Percentiles rank a stretch among this genome's conserved stretches.
Conservation (phyloP, 2,888 invertebrate genomes). For the Strigamia maritima region DNA sequence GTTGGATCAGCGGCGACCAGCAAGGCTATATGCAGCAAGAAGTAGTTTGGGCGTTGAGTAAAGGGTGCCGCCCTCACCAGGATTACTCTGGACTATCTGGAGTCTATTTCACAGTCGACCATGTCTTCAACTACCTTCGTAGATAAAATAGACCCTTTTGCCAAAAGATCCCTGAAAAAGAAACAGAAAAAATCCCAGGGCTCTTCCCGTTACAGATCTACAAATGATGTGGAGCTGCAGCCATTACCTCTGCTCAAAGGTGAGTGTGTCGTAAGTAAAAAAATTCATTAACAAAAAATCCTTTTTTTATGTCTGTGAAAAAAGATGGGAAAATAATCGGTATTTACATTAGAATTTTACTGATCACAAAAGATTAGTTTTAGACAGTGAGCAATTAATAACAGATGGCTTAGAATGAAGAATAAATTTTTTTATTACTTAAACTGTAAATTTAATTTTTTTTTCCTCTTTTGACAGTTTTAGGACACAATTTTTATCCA, state of each 20-base stretch:
- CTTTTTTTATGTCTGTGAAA: not conserved
- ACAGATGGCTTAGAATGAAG: not conserved
- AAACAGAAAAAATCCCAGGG: slow-evolving; percentile 99
- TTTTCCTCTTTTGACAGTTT: too few relatives aligned
- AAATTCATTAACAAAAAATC: not conserved
- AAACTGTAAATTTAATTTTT: too few relatives aligned
- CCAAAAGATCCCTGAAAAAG: slow-evolving; percentile 95
- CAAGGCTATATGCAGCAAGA: slow-evolving; percentile 38
- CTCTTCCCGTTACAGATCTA: slow-evolving; percentile 96
- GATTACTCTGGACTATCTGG: slow-evolving; percentile 23
- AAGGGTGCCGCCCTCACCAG: slow-evolving; percentile 38
- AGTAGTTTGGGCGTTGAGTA: slow-evolving; percentile 23
- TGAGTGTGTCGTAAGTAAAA: slow-evolving; percentile 52
- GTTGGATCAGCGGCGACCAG: slow-evolving; percentile 15
- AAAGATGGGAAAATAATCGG: not conserved
- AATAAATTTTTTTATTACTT: too few relatives aligned
- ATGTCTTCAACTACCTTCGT: slow-evolving; percentile 67
- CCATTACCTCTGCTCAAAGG: slow-evolving; percentile 96
- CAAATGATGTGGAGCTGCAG: slow-evolving; percentile 95
- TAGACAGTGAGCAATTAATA: not conserved
- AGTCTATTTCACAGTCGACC: not conserved
- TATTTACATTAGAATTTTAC: too few relatives aligned
- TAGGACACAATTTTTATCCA: too few relatives aligned
- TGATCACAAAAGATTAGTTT: too few relatives aligned
- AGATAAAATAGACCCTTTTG: slow-evolving; percentile 99